These are phyloP conservation scores for Seriola rivoliana DNA, from an alignment of 2,113 vertebrate species.

Conservation along the genomic window DNA sequence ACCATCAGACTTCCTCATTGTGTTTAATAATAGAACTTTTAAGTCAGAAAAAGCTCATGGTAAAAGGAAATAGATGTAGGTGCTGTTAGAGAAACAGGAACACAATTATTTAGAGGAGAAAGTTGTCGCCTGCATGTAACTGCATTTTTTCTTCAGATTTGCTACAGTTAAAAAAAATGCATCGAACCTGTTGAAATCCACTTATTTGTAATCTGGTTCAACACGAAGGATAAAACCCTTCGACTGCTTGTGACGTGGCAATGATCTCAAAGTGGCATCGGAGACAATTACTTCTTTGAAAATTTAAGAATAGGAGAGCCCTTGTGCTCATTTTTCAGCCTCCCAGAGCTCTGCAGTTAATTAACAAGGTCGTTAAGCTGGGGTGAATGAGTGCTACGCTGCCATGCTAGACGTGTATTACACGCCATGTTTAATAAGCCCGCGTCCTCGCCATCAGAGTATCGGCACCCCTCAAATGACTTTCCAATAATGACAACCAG, in stretches of 20 bases:
- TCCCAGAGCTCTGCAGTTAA: conserved; percentile 66
- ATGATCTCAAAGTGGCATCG: conserved; percentile 24
- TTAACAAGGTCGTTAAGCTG: conserved; percentile 67
- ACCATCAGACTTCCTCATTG: not conserved
- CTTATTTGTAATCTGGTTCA: conserved; percentile 16
- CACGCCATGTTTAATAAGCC: conserved; percentile 72
- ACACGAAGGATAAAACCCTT: conserved; percentile 8
- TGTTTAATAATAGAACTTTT: not conserved
- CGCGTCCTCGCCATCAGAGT: conserved; percentile 50
- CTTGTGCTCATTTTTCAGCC: conserved; percentile 63
- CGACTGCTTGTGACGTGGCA: not conserved
- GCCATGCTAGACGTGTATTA: conserved; percentile 60
- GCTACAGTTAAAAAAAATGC: too few relatives aligned
- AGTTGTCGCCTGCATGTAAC: not conserved
- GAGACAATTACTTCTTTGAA: conserved; percentile 48
- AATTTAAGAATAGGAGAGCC: conserved; percentile 54
- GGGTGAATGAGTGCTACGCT: conserved; percentile 45
- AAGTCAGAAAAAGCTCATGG: not conserved
- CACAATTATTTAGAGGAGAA: not conserved
- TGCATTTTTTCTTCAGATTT: not conserved
- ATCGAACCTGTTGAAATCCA: not conserved
- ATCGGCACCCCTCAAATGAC: conserved; percentile 75
- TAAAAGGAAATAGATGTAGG: not conserved
- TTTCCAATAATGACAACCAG: conserved; percentile 76
- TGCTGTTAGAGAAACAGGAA: not conserved